Evolutionary conservation across 1,140 invertebrate species (phyloP).

Genomic region (Zaprionus kolodkinae): DNA sequence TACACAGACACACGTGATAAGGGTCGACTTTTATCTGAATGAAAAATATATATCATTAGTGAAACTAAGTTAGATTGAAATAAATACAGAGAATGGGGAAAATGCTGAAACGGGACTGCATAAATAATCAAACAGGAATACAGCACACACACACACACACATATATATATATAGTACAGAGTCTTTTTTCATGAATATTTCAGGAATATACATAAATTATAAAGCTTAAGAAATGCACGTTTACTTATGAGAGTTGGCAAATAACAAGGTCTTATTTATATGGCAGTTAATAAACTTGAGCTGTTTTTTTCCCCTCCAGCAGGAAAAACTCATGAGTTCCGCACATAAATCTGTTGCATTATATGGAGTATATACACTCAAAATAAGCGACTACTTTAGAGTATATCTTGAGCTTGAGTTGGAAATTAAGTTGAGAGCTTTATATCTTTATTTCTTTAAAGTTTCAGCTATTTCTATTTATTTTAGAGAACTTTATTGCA

Average conservation of each 20-base stretch:
- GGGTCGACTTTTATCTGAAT: constrained; percentile 10
- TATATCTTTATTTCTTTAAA: background rate
- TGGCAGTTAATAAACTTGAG: constrained; percentile 3
- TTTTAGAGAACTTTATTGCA: background rate
- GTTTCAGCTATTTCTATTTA: background rate
- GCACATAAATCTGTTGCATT: background rate
- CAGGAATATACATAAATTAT: background rate
- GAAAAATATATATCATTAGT: constrained; percentile 1
- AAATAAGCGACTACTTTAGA: background rate
- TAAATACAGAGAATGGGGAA: background rate
- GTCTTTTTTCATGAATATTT: constrained; percentile 9
- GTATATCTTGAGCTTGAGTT: background rate
- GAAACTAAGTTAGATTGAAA: background rate
- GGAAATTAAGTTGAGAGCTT: background rate
- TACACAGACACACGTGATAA: constrained; percentile 7
- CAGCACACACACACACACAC: background rate
- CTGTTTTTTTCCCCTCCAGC: background rate
- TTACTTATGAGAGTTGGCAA: constrained; percentile 1
- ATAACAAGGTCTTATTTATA: background rate
- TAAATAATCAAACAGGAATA: constrained; percentile 4
- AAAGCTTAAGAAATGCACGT: background rate
- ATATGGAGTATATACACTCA: background rate
- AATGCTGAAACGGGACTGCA: background rate
- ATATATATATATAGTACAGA: background rate
- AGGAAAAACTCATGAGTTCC: background rate